Evolutionary conservation across 2,888 invertebrate species (phyloP).

Genomic region (Cerastis leucographa): DNA sequence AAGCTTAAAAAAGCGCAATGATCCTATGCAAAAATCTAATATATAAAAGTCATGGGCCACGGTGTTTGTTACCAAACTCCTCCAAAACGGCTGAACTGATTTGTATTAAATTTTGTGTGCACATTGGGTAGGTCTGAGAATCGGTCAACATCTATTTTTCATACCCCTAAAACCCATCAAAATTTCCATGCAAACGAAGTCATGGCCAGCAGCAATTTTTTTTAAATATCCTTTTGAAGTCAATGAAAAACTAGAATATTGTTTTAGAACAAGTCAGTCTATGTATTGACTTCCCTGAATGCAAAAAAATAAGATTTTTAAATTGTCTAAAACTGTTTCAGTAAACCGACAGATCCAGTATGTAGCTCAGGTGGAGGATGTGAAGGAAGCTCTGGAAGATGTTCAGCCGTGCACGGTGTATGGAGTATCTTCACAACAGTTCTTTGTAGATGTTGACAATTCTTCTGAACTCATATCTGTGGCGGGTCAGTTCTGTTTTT

Average conservation of each 20-base stretch:
- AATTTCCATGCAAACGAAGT: too few species aligned
- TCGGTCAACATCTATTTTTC: too few species aligned
- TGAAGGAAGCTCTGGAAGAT: slow-evolving; percentile 74
- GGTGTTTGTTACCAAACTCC: too few species aligned
- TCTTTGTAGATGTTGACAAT: slow-evolving; percentile 82
- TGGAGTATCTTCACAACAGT: slow-evolving; percentile 81
- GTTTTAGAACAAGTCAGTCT: neutral
- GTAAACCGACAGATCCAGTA: slow-evolving; percentile 83
- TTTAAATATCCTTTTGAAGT: too few species aligned
- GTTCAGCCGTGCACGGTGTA: slow-evolving; percentile 78
- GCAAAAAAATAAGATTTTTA: slow-evolving; percentile 4
- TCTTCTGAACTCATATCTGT: slow-evolving; percentile 79
- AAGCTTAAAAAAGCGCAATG: too few species aligned
- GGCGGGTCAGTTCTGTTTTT: slow-evolving; percentile 66
- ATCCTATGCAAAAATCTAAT: too few species aligned
- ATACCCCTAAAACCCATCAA: too few species aligned
- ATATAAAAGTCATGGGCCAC: too few species aligned
- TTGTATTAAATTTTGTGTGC: too few species aligned
- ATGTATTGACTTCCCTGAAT: neutral
- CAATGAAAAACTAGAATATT: neutral
- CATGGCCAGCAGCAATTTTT: too few species aligned
- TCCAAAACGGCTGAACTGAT: too few species aligned
- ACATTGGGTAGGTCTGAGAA: too few species aligned
- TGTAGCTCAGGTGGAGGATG: slow-evolving; percentile 79
- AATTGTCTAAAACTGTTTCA: slow-evolving; percentile 62